Evolutionary conservation across 1,140 invertebrate species (phyloP), one percentile per base, ranked within the genome.

Genomic region (Lethrus apterus): DNA sequence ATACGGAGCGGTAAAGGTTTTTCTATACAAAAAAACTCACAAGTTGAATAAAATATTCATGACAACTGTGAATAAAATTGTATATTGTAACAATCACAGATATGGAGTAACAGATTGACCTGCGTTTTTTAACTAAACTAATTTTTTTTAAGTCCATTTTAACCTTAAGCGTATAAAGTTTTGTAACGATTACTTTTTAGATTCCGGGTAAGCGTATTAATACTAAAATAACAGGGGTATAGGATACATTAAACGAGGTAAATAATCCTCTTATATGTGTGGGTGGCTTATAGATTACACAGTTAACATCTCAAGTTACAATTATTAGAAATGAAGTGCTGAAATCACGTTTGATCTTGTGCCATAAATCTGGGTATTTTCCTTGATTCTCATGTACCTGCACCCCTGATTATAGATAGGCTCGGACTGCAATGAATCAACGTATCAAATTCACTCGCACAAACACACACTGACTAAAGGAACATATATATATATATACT

Each of bases 31-130:
- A n/a, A n/a, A n/a, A n/a, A n/a, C n/a, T n/a, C n/a, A n/a, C n/a
- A n/a, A n/a, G n/a, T n/a, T n/a, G n/a, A n/a, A n/a, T n/a, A n/a
- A n/a, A n/a, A n/a, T n/a, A n/a, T 26, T 26, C 24, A n/a, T 26
- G 24, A n/a, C 5, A 7, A n/a, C n/a, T 7, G 7, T 26, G n/a
- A 7, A 26, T 26, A 26, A 7, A 7, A 7, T 7, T 26, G n/a
- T 26, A 26, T 26, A 26, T 36, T 20, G 10, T 20, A 36, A 36
- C 23, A 46, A 58, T 58, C 56, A 58, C 56, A 58, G 56, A 58
- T 58, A 58, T 46, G 51, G 45, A 57, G 48, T 51, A 55, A 57
- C 38, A 52, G 36, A 49, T 19, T 50, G 43, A 36, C 38, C 43
- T 52, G 43, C 41, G 32, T 51, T 29, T 26, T 20, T 45, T 48